Conservation (phyloP, 2,113 vertebrate genomes). For the Hipposideros armiger region DNA sequence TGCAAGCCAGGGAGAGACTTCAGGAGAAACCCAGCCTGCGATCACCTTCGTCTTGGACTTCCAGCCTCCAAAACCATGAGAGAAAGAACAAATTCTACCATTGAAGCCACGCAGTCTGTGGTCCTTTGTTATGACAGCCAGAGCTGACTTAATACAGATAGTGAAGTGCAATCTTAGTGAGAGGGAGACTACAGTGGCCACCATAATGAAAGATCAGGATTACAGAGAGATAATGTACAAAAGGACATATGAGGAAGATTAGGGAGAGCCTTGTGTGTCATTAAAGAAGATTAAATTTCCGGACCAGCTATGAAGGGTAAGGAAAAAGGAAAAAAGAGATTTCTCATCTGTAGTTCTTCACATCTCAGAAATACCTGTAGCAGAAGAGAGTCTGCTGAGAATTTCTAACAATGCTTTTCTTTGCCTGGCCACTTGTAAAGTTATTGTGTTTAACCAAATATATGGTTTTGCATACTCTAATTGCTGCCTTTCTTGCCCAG, state of each 20-base stretch:
- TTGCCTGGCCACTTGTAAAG: not conserved
- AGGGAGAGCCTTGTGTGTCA: not conserved
- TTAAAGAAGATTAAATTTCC: not conserved
- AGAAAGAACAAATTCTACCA: not conserved
- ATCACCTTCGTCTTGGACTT: not conserved
- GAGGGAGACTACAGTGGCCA: not conserved
- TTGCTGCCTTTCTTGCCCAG: not conserved
- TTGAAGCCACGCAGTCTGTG: not conserved
- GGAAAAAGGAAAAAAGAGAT: not conserved
- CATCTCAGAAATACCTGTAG: not conserved
- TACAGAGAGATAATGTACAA: not conserved
- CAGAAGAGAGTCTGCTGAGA: not conserved
- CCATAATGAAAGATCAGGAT: not conserved
- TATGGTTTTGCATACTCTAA: not conserved
- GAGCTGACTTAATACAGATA: not conserved
- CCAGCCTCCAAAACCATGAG: not conserved
- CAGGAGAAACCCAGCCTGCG: not conserved
- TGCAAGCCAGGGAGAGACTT: not conserved
- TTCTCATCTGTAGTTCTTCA: not conserved
- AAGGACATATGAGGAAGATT: not conserved
- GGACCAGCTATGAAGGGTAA: not conserved
- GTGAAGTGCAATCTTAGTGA: not conserved
- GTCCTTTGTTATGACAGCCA: not conserved
- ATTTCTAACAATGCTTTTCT: not conserved
- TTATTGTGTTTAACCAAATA: conserved; percentile 68